These are phyloP conservation scores for Oreocharis arfaki DNA, from an alignment of 2,113 vertebrate species.

Conservation along the genomic window DNA sequence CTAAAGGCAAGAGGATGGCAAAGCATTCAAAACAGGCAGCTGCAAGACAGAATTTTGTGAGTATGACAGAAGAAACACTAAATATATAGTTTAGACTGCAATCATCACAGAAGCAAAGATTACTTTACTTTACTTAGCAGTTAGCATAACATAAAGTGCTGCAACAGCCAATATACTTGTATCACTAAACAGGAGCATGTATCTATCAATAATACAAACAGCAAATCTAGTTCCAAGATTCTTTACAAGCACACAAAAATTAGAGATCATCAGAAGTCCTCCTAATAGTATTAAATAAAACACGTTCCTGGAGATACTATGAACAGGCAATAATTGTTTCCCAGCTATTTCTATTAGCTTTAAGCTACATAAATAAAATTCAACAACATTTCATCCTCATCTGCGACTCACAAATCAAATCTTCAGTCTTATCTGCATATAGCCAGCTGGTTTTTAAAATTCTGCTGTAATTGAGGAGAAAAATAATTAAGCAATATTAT, in stretches of 20 bases:
- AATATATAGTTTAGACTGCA: not conserved
- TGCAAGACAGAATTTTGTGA: not conserved
- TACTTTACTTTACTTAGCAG: not conserved
- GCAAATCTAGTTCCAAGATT: not conserved
- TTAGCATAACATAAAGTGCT: not conserved
- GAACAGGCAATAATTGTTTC: not conserved
- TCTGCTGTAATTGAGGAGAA: constrained; percentile 19
- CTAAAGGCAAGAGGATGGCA: not conserved
- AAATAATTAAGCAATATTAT: constrained; percentile 44
- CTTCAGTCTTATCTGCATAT: constrained; percentile 40
- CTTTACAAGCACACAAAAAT: not conserved
- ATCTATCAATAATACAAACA: not conserved
- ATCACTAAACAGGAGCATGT: not conserved
- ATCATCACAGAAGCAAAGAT: not conserved
- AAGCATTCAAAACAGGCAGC: not conserved
- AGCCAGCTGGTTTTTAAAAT: constrained; percentile 35
- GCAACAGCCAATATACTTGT: not conserved
- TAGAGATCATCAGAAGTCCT: not conserved
- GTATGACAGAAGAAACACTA: not conserved
- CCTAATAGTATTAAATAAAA: not conserved
- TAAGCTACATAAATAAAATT: not conserved
- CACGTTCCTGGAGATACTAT: not conserved
- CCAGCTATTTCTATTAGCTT: not conserved
- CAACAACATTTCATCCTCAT: not conserved
- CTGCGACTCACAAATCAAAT: constrained; percentile 5